phyloP scores from a whole-genome alignment of 1,140 invertebrate genomes.

The Chironomus tepperi region DNA sequence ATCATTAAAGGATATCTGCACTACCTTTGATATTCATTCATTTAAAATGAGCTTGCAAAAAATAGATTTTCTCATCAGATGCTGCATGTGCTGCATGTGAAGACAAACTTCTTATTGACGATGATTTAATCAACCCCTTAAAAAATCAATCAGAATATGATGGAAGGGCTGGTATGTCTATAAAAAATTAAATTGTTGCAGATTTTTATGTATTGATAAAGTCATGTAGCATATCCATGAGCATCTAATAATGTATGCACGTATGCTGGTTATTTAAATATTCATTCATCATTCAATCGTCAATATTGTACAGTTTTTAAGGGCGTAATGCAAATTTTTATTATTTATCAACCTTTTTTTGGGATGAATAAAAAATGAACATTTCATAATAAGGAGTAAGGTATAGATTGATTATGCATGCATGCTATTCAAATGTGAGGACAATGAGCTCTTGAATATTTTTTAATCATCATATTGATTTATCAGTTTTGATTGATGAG shows the following conservation, averaged over 20 bases:
- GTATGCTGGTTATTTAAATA: constrained; percentile 22
- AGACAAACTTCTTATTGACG: too few species aligned
- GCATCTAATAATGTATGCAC: neutral
- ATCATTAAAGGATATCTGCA: too few species aligned
- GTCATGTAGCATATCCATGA: neutral
- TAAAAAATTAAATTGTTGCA: neutral
- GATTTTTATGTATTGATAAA: neutral
- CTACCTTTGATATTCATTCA: too few species aligned
- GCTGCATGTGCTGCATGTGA: too few species aligned
- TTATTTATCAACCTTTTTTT: neutral
- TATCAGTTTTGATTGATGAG: neutral
- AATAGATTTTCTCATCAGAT: too few species aligned
- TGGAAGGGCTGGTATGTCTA: too few species aligned
- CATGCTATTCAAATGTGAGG: neutral
- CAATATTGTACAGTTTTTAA: too few species aligned
- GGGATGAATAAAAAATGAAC: constrained; percentile 11
- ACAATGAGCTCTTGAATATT: constrained; percentile 1
- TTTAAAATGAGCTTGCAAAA: too few species aligned
- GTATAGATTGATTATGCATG: neutral
- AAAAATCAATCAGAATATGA: too few species aligned
- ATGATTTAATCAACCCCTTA: too few species aligned
- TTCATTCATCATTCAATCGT: neutral
- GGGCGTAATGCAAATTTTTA: constrained; percentile 9
- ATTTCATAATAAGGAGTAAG: neutral
- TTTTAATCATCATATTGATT: neutral